These are phyloP conservation scores for Gastrophryne carolinensis DNA, from an alignment of 2,797 vertebrate genomes.

Conservation along the genomic window DNA sequence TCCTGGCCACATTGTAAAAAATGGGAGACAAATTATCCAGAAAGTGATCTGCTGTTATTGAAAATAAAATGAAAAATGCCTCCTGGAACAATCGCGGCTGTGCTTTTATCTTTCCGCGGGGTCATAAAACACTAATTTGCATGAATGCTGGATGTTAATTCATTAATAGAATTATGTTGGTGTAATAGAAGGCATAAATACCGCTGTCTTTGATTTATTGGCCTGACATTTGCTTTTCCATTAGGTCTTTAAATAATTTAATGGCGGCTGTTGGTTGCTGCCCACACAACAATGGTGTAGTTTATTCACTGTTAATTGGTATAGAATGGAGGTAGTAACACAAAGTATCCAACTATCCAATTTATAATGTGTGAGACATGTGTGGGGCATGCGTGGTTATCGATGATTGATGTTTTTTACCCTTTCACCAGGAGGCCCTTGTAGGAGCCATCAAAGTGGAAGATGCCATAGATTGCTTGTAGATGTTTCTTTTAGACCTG, in stretches of 20 bases:
- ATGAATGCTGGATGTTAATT: constrained; percentile 52
- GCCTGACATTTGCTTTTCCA: constrained; percentile 49
- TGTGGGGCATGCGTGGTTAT: not conserved
- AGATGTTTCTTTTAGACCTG: too few species aligned
- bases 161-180: constrained; percentile 50
- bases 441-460: too few species aligned
- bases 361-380: constrained; percentile 46
- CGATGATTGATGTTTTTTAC: not conserved
- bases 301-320: constrained; percentile 44
- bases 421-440: too few species aligned
- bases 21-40: constrained; percentile 14
- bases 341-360: constrained; percentile 11
- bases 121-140: constrained; percentile 47
- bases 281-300: not conserved
- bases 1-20: constrained; percentile 39
- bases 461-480: too few species aligned
- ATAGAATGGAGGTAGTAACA: not conserved
- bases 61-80: not conserved
- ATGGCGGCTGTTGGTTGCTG: constrained; percentile 48
- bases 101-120: constrained; percentile 7
- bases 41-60: constrained; percentile 19
- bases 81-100: constrained; percentile 6
- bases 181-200: constrained; percentile 52
- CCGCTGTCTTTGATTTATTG: constrained; percentile 51
- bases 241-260: constrained; percentile 56